Base-by-base conservation (phyloP, 2,113 vertebrate genomes). In the Cathartes aura region DNA sequence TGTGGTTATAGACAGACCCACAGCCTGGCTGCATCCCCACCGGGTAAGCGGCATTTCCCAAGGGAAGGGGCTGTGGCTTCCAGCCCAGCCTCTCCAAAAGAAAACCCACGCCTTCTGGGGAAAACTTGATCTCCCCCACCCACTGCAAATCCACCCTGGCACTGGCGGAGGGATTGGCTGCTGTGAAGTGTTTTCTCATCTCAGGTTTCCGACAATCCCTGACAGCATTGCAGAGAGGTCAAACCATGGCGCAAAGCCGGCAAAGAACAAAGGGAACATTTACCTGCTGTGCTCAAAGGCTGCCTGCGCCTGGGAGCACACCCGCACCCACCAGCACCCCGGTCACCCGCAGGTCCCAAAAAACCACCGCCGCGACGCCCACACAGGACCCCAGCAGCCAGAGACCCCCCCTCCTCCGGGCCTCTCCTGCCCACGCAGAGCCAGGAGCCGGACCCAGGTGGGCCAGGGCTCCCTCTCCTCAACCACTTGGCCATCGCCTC, bases 201-300 rank as follows among this genome's bases (percentile, higher is more conserved):
- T 93, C 91, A 17, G 93, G 68, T 96, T 95, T 90, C 95, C 13
- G 10, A 82, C 79, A 73, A 74, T 70, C 85, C 88, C 88, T 0
- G 9, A 9, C 40, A 43, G 78, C 32, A 23, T 3, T 15, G 90
- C 82, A 14, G 68, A 67, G 81, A 88, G 96, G 95, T 92, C 96
- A 90, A 27, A 67, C 13, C 91, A 12, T 3, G 3, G 26, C 85
- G 26, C 2, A 23, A 64, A 81, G 66, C 47, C 36, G 6, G 73
- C 64, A 30, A 30, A 82, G 91, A 93, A 93, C 95, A 97, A 93
- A 93, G 70, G 70, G 64, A 60, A 93, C 42, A 3, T 78, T 62
- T 1, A 87, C 93, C 68, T 73, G 78, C 81, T 10, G 66, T 3
- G 2, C 70, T 32, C 73, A 12, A 36, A 73, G 60, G 76, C 76